These are phyloP conservation scores for Taxidea taxus DNA, from an alignment of 2,113 vertebrate species.

Conservation along the genomic window DNA sequence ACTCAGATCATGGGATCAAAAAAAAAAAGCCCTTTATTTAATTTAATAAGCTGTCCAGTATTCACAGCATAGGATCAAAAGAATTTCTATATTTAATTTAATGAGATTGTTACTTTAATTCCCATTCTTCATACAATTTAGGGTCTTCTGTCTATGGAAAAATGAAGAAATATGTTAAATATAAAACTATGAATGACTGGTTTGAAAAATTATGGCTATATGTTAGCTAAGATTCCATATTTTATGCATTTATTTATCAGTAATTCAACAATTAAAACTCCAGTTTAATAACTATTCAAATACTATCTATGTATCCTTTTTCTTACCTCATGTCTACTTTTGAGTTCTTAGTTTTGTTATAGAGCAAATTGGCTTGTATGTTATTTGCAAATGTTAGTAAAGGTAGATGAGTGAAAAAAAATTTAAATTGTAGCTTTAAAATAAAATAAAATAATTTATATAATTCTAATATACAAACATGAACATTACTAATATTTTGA, in stretches of 20 bases:
- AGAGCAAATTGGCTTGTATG: background rate
- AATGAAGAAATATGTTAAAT: background rate
- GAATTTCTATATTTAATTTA: background rate
- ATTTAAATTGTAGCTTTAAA: background rate
- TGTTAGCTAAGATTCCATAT: background rate
- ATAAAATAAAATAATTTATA: background rate
- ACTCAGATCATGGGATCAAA: slow-evolving; percentile 19
- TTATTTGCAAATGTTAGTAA: background rate
- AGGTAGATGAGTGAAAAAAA: background rate
- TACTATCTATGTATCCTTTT: background rate
- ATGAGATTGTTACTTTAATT: slow-evolving; percentile 66
- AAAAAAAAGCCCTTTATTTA: background rate
- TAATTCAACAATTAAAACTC: background rate
- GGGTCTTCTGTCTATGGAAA: background rate
- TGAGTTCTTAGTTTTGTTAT: background rate
- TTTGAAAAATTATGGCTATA: background rate
- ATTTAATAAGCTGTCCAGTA: slow-evolving; percentile 55
- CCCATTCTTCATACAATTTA: slow-evolving; percentile 44
- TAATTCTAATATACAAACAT: background rate
- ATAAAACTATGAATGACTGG: background rate
- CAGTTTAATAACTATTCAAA: background rate
- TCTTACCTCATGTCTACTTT: background rate
- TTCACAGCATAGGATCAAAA: background rate
- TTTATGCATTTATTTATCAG: background rate
- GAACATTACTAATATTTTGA: background rate